A percentile compares a stretch with the other conserved stretches of the same genome.
These are phyloP conservation scores for Hypanus sabinus DNA, from an alignment of 2,113 vertebrate genomes.

Conservation along the genomic window DNA sequence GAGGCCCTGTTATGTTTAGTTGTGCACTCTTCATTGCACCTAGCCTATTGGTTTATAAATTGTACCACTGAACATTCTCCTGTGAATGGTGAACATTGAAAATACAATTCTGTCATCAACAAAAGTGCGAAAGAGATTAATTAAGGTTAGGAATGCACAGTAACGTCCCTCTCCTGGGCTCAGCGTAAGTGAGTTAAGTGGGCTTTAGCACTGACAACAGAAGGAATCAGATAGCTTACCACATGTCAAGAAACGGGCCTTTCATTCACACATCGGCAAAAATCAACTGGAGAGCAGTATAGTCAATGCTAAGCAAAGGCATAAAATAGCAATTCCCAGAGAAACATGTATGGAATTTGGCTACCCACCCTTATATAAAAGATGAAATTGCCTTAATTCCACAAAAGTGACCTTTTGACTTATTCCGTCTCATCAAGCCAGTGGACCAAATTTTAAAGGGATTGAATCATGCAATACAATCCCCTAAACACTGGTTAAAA, in stretches of 20 bases:
- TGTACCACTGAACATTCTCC: not conserved
- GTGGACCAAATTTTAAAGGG: not conserved
- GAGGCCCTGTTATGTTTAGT: too few species aligned
- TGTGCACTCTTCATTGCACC: too few species aligned
- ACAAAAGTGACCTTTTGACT: not conserved
- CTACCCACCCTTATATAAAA: not conserved
- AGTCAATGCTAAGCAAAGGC: not conserved
- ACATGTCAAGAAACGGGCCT: not conserved
- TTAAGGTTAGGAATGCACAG: not conserved
- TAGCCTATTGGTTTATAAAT: not conserved
- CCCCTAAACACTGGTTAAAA: constrained; percentile 1
- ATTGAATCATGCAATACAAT: not conserved
- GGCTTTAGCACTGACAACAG: not conserved
- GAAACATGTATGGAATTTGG: not conserved
- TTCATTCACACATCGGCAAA: not conserved
- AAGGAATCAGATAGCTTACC: not conserved
- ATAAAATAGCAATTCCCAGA: not conserved
- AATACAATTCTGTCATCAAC: not conserved
- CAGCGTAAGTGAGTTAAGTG: not conserved
- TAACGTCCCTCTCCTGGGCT: not conserved
- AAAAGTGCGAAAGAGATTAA: not conserved
- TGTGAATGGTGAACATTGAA: not conserved
- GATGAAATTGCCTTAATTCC: not conserved
- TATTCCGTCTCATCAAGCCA: not conserved
- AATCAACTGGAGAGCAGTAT: not conserved